phyloP scores from a whole-genome alignment of 1,140 invertebrate species.

The Pseudomyrmex dendroicus region DNA sequence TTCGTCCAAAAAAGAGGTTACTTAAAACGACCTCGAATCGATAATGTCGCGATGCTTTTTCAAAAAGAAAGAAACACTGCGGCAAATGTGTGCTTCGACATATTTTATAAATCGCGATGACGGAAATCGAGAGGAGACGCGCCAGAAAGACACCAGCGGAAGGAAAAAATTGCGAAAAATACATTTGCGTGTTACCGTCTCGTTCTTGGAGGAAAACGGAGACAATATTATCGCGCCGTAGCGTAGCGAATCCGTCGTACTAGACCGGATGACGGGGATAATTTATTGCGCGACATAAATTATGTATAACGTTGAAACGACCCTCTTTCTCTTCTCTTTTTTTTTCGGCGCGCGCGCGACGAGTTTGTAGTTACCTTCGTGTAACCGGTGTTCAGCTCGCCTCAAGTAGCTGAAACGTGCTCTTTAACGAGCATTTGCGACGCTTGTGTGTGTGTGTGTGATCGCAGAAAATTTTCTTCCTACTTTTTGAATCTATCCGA shows the following conservation, averaged over 20 bases:
- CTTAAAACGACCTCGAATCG: conserved; percentile 5
- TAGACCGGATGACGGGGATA: conserved; percentile 29
- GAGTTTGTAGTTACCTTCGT: conserved; percentile 52
- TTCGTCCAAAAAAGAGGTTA: no score
- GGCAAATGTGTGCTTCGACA: conserved; percentile 38
- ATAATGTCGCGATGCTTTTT: not conserved
- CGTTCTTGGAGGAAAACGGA: not conserved
- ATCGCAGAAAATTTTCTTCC: conserved; percentile 12
- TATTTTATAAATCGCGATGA: conserved; percentile 40
- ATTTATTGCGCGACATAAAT: conserved; percentile 49
- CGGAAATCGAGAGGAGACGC: conserved; percentile 13
- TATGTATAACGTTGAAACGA: conserved; percentile 51
- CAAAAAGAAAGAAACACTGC: not conserved
- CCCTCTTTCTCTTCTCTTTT: conserved; percentile 1
- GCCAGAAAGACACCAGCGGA: conserved; percentile 11
- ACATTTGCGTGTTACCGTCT: conserved; percentile 11
- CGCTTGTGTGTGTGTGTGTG: not conserved
- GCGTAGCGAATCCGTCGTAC: conserved; percentile 7
- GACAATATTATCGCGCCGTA: conserved; percentile 44
- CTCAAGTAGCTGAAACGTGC: conserved; percentile 42
- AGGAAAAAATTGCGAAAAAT: conserved; percentile 26
- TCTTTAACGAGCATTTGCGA: conserved; percentile 19
- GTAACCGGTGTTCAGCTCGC: conserved; percentile 23
- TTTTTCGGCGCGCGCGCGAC: conserved; percentile 2
- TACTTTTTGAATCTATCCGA: not conserved